phyloP scores from a whole-genome alignment of 2,113 vertebrate species.

The Coracopsis vasa region DNA sequence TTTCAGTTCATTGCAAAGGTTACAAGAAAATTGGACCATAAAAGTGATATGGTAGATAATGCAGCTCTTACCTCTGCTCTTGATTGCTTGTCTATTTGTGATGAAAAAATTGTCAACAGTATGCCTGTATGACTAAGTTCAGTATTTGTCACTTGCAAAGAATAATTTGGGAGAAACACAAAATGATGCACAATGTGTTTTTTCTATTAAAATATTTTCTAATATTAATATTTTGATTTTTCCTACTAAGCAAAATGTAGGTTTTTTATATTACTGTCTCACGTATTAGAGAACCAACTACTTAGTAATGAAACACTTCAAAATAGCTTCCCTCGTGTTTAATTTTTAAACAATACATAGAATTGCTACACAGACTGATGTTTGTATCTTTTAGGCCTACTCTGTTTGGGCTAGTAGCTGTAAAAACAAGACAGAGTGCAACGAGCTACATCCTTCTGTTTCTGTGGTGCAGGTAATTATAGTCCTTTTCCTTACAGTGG shows the following conservation, averaged over 20 bases:
- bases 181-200: neutral
- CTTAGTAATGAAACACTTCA: neutral
- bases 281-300: neutral
- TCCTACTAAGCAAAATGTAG: neutral
- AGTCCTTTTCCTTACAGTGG: neutral
- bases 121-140: neutral
- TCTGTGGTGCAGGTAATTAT: constrained; percentile 91
- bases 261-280: neutral
- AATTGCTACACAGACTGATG: neutral
- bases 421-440: constrained; percentile 95
- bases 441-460: constrained; percentile 93
- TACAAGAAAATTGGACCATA: neutral
- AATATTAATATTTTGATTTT: neutral
- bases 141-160: neutral
- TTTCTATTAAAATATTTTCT: neutral
- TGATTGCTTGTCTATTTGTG: neutral
- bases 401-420: constrained; percentile 98
- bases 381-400: constrained; percentile 81
- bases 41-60: neutral
- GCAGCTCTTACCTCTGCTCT: neutral
- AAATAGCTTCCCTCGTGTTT: neutral
- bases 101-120: neutral
- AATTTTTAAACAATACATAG: neutral
- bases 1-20: neutral
- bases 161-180: neutral